Evolutionary conservation across 37 sponge, comb jelly and placozoan genomes (phyloP).

Genomic region (Chondrilla cf. caribensis): DNA sequence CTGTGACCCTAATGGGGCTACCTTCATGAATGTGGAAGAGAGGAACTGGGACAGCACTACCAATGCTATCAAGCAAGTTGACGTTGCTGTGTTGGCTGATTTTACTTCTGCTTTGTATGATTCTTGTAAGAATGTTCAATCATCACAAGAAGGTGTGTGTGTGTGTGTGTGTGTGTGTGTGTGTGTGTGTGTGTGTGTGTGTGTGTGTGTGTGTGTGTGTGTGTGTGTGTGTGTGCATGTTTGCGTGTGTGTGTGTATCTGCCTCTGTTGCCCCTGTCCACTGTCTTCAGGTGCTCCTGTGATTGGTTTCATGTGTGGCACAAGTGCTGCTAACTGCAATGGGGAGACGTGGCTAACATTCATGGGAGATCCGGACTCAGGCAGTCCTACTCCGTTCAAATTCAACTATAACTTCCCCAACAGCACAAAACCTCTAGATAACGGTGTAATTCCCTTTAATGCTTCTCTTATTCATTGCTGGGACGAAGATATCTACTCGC

Average conservation of each 20-base stretch:
- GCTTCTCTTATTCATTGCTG: background rate
- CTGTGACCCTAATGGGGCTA: constrained; percentile 78
- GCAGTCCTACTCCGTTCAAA: constrained; percentile 57
- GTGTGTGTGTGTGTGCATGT: no score
- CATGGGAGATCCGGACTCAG: constrained; percentile 50
- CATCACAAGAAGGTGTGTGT: constrained; percentile 43
- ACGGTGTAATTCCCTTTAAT: background rate
- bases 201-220: no score
- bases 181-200: no score
- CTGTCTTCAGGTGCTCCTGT: constrained; percentile 31
- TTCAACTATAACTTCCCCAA: constrained; percentile 48
- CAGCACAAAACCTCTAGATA: background rate
- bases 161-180: constrained; percentile 7
- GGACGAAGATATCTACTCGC: background rate
- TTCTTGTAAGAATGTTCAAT: constrained; percentile 79
- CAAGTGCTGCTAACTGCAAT: constrained; percentile 55
- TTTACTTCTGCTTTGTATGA: constrained; percentile 60
- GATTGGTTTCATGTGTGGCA: constrained; percentile 74
- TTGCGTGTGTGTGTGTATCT: no score
- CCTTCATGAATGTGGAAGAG: constrained; percentile 44
- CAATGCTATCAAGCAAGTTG: constrained; percentile 13
- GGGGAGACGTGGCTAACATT: constrained; percentile 51
- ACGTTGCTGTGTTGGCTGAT: constrained; percentile 15
- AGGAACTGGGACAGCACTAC: constrained; percentile 6
- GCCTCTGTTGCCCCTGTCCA: no score